A percentile compares a stretch with the other conserved stretches of the same genome.
Evolutionary conservation across 2,888 invertebrate genomes (phyloP).

Genomic region (Thymelicus acteon): DNA sequence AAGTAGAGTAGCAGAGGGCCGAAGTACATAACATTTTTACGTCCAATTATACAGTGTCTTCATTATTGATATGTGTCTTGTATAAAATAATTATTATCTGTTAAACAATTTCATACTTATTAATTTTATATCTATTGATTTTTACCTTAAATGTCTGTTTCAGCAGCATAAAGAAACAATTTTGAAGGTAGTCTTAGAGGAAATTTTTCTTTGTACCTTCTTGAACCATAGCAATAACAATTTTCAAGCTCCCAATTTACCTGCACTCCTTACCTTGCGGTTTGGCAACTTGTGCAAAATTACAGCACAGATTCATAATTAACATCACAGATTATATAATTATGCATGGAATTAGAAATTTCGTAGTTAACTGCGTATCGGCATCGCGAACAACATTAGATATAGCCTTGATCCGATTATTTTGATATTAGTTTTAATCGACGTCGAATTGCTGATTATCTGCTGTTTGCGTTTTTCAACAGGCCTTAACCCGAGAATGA

Average conservation of each 20-base stretch:
- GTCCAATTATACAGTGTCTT: no score
- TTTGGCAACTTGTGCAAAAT: not conserved
- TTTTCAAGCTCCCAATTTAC: not conserved
- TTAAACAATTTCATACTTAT: no score
- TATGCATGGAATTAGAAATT: slow-evolving; percentile 23
- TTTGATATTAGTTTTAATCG: slow-evolving; percentile 12
- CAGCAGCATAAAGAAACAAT: not conserved
- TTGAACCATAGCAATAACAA: not conserved
- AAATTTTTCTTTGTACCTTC: no score
- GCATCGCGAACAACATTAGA: slow-evolving; percentile 19
- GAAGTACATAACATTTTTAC: no score
- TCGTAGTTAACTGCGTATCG: slow-evolving; percentile 21
- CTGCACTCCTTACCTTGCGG: not conserved
- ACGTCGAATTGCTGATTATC: slow-evolving; percentile 15
- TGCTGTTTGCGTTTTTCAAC: not conserved
- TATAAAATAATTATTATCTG: no score
- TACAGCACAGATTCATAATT: not conserved
- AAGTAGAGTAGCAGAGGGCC: no score
- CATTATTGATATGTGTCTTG: no score
- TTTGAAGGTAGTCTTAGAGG: not conserved
- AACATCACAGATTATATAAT: slow-evolving; percentile 5
- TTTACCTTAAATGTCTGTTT: no score
- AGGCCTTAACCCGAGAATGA: not conserved
- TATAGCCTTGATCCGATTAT: slow-evolving; percentile 27
- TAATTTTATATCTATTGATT: no score